These are phyloP conservation scores for Oenanthe melanoleuca DNA, from an alignment of 2,113 vertebrate genomes.

Conservation along the genomic window DNA sequence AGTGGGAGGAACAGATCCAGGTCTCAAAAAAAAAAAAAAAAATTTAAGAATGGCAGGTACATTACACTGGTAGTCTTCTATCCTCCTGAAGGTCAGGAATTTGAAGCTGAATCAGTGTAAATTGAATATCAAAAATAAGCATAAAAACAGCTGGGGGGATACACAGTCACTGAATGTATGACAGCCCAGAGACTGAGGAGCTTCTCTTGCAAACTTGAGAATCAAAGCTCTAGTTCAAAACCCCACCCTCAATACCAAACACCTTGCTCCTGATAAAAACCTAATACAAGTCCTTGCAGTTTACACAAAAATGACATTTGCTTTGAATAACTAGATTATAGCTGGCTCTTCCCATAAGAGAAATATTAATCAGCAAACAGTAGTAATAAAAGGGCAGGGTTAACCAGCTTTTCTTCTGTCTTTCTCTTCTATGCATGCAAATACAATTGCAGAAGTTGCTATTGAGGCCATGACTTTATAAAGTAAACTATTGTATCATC, in stretches of 20 bases:
- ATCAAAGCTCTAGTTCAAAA: neutral
- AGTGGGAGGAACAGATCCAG: neutral
- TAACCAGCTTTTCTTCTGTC: neutral
- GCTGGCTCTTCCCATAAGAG: neutral
- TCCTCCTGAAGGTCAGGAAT: neutral
- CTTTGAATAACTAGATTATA: neutral
- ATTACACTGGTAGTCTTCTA: neutral
- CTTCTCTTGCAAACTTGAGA: neutral
- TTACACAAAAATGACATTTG: neutral
- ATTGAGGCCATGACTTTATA: neutral
- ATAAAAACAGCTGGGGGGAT: neutral
- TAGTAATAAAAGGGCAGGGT: neutral
- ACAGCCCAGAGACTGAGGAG: neutral
- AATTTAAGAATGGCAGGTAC: neutral
- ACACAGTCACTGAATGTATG: fast-evolving
- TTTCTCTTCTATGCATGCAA: neutral
- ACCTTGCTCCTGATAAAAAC: neutral
- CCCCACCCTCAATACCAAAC: neutral
- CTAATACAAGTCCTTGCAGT: neutral
- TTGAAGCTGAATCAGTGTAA: neutral
- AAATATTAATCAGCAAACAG: neutral
- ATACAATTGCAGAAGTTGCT: neutral
- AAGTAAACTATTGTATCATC: neutral
- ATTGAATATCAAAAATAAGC: neutral
- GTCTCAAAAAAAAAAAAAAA: neutral